phyloP scores from a whole-genome alignment of 2,888 invertebrate genomes.

The Anoplius nigerrimus region DNA sequence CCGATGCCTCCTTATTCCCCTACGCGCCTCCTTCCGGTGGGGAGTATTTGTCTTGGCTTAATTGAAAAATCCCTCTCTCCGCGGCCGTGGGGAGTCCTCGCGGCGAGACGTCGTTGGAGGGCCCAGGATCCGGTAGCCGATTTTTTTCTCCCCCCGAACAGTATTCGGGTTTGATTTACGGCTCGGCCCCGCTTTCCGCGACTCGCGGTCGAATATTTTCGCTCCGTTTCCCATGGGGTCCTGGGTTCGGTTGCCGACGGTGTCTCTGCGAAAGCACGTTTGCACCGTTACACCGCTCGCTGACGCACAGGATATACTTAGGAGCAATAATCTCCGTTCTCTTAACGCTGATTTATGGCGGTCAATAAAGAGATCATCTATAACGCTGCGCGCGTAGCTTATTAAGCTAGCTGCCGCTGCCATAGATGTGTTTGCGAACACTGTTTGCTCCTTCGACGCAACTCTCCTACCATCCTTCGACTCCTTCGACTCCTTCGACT shows the following conservation, averaged over 20 bases:
- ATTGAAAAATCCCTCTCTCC: slow-evolving; percentile 35
- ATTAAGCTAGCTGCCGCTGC: slow-evolving; percentile 41
- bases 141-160: neutral
- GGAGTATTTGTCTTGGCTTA: slow-evolving; percentile 35
- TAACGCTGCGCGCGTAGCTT: slow-evolving; percentile 43
- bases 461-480: neutral
- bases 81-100: neutral
- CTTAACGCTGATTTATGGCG: slow-evolving; percentile 51
- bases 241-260: neutral
- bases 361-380: slow-evolving; percentile 52
- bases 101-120: neutral
- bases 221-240: too few species aligned
- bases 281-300: slow-evolving; percentile 26
- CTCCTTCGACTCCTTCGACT: too few species aligned
- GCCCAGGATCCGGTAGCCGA: neutral
- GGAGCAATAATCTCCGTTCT: slow-evolving; percentile 41
- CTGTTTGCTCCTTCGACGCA: slow-evolving; percentile 34
- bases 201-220: too few species aligned
- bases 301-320: slow-evolving; percentile 37
- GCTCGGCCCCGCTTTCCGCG: too few species aligned
- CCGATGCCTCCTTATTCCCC: slow-evolving; percentile 19
- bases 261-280: slow-evolving; percentile 27
- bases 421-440: slow-evolving; percentile 43
- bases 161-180: neutral
- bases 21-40: slow-evolving; percentile 3